Base-by-base conservation (phyloP, 2,888 invertebrate species). In the Eupithecia centaureata region DNA sequence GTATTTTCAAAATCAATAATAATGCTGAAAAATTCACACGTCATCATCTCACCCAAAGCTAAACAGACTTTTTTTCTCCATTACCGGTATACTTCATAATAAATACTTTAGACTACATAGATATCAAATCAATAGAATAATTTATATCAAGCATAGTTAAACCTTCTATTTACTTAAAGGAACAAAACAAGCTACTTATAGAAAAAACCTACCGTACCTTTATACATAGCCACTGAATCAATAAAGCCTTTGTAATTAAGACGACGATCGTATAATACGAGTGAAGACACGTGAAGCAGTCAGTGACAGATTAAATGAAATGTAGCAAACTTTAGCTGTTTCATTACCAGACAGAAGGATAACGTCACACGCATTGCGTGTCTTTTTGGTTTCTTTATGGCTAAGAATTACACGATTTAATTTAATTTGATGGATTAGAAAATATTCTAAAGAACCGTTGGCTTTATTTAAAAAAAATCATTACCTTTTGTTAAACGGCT, bases 301-400 rank as follows among this genome's bases (percentile, higher is more conserved):
- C 2, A 56, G 30, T 52, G 27, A 22, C 10, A 52, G 56, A 10
- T 1, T 30, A n/a, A 56, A 56, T 56, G 28, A 56, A 56, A 56
- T 25, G 56, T 30, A n/a, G 30, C 18, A 28, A 30, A 52, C n/a
- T 56, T 56, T 30, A 52, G 15, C 56, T 56, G 30, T 56, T 56
- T 56, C 30, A 56, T 30, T 56, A 30, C 15, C 28, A 28, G 18
- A 56, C 27, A 18, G 18, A 56, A 27, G 25, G 52, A 18, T 30
- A 30, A 56, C 30, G 30, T 56, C 56, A 30, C 30, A 56, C 56
- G 56, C 56, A n/a, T 56, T 30, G 28, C 30, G 56, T 56, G 56
- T 30, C 28, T 30, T 15, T 30, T 30, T 15, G 52, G 52, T 27
- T 27, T 10, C n/a, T 56, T 56, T 56, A 56, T n/a, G n/a, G 10